A percentile compares a stretch with the other conserved stretches of the same genome.
Conservation (phyloP, 2,888 invertebrate species). For the Conistra vaccinii region DNA sequence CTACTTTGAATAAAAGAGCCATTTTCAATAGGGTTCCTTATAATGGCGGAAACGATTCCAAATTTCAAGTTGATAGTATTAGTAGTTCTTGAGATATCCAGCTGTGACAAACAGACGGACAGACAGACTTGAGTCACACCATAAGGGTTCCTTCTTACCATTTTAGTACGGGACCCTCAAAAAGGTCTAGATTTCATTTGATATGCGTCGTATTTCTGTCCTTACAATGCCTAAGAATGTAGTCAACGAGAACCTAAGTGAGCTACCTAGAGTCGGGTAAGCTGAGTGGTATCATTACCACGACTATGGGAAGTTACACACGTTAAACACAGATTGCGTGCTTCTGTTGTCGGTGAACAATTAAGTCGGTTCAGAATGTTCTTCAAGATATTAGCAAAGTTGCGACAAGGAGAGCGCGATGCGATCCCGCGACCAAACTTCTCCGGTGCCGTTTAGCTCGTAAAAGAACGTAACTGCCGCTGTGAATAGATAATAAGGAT, state of each 20-base stretch:
- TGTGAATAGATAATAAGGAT: constrained; percentile 89
- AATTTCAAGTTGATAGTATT: too few relatives aligned
- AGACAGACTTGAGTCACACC: too few relatives aligned
- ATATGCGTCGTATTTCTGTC: constrained; percentile 2
- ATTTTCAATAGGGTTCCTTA: too few relatives aligned
- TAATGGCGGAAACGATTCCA: too few relatives aligned
- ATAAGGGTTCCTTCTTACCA: too few relatives aligned
- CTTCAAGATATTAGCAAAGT: constrained; percentile 82
- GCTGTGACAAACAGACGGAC: too few relatives aligned
- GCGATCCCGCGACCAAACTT: constrained; percentile 80
- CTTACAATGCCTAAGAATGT: constrained; percentile 25
- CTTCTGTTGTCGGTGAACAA: constrained; percentile 74
- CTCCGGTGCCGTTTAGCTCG: constrained; percentile 81
- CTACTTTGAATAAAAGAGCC: too few relatives aligned
- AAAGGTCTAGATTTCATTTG: constrained; percentile 16
- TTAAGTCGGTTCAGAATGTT: constrained; percentile 78
- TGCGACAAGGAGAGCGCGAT: constrained; percentile 76
- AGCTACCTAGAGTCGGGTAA: constrained; percentile 44
- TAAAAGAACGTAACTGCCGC: constrained; percentile 87
- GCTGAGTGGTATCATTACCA: constrained; percentile 52
- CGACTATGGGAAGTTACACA: constrained; percentile 60
- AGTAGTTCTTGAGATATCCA: too few relatives aligned
- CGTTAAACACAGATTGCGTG: constrained; percentile 67
- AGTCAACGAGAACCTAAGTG: constrained; percentile 33
- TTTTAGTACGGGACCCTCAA: too few relatives aligned